Evolutionary conservation across 2,888 invertebrate species (phyloP).

Genomic region (Myopa tessellatipennis): DNA sequence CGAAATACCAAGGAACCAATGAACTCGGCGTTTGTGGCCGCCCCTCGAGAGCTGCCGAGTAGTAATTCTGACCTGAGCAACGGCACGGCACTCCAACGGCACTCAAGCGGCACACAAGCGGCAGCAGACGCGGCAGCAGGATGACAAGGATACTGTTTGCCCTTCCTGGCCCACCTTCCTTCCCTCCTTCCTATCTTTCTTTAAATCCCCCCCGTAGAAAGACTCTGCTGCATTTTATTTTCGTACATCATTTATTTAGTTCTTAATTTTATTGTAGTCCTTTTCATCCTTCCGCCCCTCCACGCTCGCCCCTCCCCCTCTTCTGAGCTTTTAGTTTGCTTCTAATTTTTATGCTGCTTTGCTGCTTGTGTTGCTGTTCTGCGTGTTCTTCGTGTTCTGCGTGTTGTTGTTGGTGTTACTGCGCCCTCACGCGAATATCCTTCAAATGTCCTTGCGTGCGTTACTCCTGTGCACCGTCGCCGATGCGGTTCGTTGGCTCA

Average conservation of each 20-base stretch:
- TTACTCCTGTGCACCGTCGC: slow-evolving; percentile 40
- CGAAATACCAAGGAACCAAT: no score
- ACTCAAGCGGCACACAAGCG: not conserved
- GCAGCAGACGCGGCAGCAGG: not conserved
- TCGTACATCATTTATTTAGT: slow-evolving; percentile 64
- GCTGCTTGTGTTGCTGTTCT: slow-evolving; percentile 40
- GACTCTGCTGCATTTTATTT: slow-evolving; percentile 58
- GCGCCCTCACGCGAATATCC: slow-evolving; percentile 58
- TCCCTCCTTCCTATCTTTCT: not conserved
- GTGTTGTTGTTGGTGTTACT: slow-evolving; percentile 38
- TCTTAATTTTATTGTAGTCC: slow-evolving; percentile 59
- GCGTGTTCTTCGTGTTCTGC: slow-evolving; percentile 40
- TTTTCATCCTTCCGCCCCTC: not conserved
- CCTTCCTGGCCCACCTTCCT: not conserved
- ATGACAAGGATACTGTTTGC: not conserved
- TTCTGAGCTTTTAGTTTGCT: not conserved
- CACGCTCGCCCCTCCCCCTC: not conserved
- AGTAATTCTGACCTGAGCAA: no score
- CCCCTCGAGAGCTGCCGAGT: not conserved
- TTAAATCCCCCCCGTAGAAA: not conserved
- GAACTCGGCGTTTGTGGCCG: not conserved
- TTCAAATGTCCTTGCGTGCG: slow-evolving; percentile 65
- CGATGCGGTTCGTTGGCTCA: slow-evolving; percentile 12
- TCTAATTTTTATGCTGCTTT: not conserved
- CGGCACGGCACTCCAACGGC: no score